A percentile compares a stretch with the other conserved stretches of the same genome.
Evolutionary conservation across 2,797 vertebrate genomes (phyloP).

Genomic region (Xyrichtys novacula): DNA sequence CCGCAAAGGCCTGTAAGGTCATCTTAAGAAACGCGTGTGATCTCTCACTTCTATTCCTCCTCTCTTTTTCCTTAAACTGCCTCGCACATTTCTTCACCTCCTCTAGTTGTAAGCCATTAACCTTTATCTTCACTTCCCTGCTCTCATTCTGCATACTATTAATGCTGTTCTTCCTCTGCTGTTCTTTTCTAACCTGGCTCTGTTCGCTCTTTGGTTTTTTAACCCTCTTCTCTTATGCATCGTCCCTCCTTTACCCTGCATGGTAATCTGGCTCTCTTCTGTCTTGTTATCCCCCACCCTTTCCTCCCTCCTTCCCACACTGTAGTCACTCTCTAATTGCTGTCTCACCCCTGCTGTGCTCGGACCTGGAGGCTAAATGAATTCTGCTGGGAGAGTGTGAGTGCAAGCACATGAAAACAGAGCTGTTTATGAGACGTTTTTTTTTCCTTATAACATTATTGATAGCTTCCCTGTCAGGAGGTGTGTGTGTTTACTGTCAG

Average conservation of each 20-base stretch:
- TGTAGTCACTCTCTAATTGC: constrained; percentile 81
- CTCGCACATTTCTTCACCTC: constrained; percentile 48
- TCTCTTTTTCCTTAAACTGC: constrained; percentile 40
- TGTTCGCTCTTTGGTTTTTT: constrained; percentile 31
- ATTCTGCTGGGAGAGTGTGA: constrained; percentile 72
- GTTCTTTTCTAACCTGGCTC: constrained; percentile 17
- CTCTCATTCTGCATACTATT: constrained; percentile 41
- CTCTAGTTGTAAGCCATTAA: constrained; percentile 75
- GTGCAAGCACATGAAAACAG: constrained; percentile 57
- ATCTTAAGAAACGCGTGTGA: constrained; percentile 58
- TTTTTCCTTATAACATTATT: constrained; percentile 67
- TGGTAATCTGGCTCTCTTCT: constrained; percentile 52
- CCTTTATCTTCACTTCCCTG: constrained; percentile 33
- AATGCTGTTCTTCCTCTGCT: constrained; percentile 24
- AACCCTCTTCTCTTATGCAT: constrained; percentile 17
- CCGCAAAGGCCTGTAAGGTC: constrained; percentile 56
- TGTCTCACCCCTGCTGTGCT: constrained; percentile 78
- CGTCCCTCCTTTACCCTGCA: constrained; percentile 32
- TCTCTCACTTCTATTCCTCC: constrained; percentile 47
- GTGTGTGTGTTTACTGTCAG: constrained; percentile 64
- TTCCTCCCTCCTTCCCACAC: constrained; percentile 37
- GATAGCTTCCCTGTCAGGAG: constrained; percentile 71
- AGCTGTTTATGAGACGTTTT: constrained; percentile 44
- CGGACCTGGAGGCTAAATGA: constrained; percentile 82
- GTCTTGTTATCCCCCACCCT: constrained; percentile 51